Evolutionary conservation across 2,797 vertebrate genomes (phyloP).

Genomic region (Hylomyscus alleni): DNA sequence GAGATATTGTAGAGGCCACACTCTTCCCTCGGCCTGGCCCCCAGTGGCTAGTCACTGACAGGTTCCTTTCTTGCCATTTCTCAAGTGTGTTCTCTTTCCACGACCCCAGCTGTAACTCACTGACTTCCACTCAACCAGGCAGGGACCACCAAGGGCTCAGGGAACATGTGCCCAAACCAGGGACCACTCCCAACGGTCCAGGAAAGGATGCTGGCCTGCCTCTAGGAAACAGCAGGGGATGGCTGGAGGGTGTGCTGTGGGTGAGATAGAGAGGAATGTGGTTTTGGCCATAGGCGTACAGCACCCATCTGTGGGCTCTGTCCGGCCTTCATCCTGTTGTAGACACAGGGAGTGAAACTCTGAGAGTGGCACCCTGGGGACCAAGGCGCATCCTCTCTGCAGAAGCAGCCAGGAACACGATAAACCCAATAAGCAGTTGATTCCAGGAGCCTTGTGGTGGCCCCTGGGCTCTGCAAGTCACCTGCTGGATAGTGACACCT

Average conservation of each 20-base stretch:
- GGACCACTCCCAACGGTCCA: neutral
- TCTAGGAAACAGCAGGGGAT: neutral
- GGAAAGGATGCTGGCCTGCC: neutral
- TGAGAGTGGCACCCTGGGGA: neutral
- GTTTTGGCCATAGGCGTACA: neutral
- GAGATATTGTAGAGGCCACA: fast-evolving
- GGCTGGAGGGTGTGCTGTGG: neutral
- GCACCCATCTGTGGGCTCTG: neutral
- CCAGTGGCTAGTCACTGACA: neutral
- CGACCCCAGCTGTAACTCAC: fast-evolving
- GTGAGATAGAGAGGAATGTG: neutral
- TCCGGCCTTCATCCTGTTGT: too few species aligned
- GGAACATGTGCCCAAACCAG: neutral
- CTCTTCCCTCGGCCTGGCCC: neutral
- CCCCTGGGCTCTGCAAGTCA: neutral
- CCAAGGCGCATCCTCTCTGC: neutral
- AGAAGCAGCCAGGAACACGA: neutral
- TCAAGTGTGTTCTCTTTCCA: neutral
- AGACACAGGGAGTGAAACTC: neutral
- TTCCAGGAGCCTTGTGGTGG: neutral
- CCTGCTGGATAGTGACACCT: neutral
- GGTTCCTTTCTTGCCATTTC: fast-evolving
- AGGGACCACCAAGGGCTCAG: neutral
- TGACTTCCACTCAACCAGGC: neutral
- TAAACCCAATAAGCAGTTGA: neutral